A percentile compares a stretch with the other conserved stretches of the same genome.
Conservation (phyloP, 1,140 invertebrate genomes). For the Heliconius hermathena region DNA sequence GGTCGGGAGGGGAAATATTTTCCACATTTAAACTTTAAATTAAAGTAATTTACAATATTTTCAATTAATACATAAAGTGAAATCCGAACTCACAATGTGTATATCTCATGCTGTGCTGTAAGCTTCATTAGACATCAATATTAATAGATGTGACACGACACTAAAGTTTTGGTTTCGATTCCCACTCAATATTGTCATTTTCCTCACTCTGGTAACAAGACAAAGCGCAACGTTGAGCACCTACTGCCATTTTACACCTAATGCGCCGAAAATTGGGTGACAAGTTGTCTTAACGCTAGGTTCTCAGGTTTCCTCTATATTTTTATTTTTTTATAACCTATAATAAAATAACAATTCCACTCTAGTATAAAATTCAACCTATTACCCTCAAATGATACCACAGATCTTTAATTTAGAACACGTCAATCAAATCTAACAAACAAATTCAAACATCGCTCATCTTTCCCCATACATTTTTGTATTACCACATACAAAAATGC, state of each 20-base stretch:
- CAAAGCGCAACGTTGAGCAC: neutral
- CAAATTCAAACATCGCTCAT: slow-evolving; percentile 9
- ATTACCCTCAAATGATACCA: slow-evolving; percentile 4
- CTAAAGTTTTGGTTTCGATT: neutral
- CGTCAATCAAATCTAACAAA: slow-evolving; percentile 11
- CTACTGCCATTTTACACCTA: neutral
- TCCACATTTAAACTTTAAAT: too few species aligned
- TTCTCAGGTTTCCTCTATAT: too few species aligned
- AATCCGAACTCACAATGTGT: too few species aligned
- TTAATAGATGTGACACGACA: too few species aligned
- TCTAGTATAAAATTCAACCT: neutral
- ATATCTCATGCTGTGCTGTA: too few species aligned
- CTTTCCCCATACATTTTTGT: slow-evolving; percentile 3
- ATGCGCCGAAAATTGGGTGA: neutral
- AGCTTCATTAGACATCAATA: too few species aligned
- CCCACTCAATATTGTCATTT: neutral
- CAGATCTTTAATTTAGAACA: slow-evolving; percentile 10
- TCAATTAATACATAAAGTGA: too few species aligned
- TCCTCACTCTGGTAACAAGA: neutral
- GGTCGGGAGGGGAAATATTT: too few species aligned
- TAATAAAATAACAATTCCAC: neutral
- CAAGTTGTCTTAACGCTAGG: neutral
- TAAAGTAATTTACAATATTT: too few species aligned
- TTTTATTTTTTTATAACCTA: neutral
- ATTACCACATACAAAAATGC: neutral